Evolutionary conservation across 2,888 invertebrate genomes (phyloP).

Genomic region (Spilarctia lutea): DNA sequence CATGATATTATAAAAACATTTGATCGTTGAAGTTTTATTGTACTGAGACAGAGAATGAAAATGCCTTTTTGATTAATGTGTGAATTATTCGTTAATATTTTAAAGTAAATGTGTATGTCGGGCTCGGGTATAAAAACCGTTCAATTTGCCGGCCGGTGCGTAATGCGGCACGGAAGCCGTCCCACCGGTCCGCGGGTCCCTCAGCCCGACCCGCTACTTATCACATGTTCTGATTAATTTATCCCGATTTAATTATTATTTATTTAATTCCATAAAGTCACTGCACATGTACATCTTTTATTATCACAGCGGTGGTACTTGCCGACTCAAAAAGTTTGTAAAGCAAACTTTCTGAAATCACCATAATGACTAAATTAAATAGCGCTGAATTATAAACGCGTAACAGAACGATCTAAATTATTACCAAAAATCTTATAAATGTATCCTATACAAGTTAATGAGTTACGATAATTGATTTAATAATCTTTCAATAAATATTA

Average conservation of each 20-base stretch:
- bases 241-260: conserved; percentile 55
- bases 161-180: conserved; percentile 62
- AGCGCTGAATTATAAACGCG: conserved; percentile 1
- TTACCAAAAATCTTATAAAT: conserved; percentile 17
- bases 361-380: conserved; percentile 23
- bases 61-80: not conserved
- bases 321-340: conserved; percentile 1
- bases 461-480: conserved; percentile 38
- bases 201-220: conserved; percentile 50
- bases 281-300: conserved; percentile 12
- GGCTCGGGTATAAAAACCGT: conserved; percentile 17
- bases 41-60: not conserved
- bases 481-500: conserved; percentile 26
- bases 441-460: conserved; percentile 11
- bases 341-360: conserved; percentile 21
- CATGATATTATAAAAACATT: not conserved
- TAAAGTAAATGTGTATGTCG: not conserved
- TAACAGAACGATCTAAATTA: conserved; percentile 16
- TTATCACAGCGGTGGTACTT: conserved; percentile 11
- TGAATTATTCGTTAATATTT: not conserved
- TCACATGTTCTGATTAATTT: conserved; percentile 59
- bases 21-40: not conserved
- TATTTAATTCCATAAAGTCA: conserved; percentile 2
- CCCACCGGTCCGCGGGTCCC: conserved; percentile 67
- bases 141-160: conserved; percentile 43